Base-by-base conservation (phyloP, 2,888 invertebrate genomes). In the Eueremaeus valkanovi region DNA sequence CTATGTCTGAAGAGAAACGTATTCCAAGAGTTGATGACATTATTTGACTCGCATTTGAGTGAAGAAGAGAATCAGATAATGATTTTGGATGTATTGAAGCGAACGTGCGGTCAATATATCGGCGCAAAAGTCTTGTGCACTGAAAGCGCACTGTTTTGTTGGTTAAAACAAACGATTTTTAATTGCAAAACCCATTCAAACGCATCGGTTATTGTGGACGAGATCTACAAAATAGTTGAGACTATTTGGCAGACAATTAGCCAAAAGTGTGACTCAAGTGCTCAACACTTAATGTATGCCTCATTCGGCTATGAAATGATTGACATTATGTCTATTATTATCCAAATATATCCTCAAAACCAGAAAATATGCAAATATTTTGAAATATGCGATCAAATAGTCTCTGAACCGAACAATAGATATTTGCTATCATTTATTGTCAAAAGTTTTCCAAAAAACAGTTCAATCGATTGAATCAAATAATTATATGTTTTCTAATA, bases 141-240 rank as follows among this genome's bases (percentile, higher is more conserved):
- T 29, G 75, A 75, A 51, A 70, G 51, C 18, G 70, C 75, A 27
- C 49, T 75, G n/a, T 75, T 75, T 70, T 27, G 70, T 36, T 75
- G 75, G 75, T 33, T 75, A 18, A 75, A 70, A 21, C 75, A 75
- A 55, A 49, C 45, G 8, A 24, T 75, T 49, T 16, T 75, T 13
- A 70, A 33, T 13, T 11, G 42, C 21, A n/a, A 68, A 27, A 29
- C 1, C 9, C 31, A 21, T 49, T 33, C 55, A 9, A 31, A 72
- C 24, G 21, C 18, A 27, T 36, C 36, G 11, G 9, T 40, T 18
- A 68, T 68, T 31, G 70, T 70, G 1, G 40, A 58, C 16, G 27
- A 45, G n/a, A 51, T 75, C n/a, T 75, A 24, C 70, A 51, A 49
- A 36, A 55, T 75, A 18, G 29, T 75, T 18, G 36, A 21, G 6